These are phyloP conservation scores for Caenorhabditis becei DNA, from an alignment of 2,888 invertebrate species.

Conservation along the genomic window DNA sequence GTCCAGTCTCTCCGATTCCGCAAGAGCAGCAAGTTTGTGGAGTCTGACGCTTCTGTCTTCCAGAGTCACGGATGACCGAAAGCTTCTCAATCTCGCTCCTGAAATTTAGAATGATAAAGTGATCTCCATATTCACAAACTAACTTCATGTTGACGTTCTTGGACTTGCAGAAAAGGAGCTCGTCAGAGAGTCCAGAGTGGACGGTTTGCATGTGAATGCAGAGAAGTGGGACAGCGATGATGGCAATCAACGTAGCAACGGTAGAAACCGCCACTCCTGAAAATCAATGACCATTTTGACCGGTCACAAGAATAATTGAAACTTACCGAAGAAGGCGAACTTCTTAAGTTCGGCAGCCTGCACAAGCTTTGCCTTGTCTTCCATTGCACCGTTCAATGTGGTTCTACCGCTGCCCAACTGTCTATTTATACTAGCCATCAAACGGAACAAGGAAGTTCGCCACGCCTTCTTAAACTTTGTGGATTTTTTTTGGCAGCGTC, in stretches of 20 bases:
- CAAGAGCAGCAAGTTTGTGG: conserved; percentile 61
- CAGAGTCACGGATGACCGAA: conserved; percentile 20
- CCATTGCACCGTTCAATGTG: conserved; percentile 58
- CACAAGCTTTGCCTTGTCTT: conserved; percentile 71
- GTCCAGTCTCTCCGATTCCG: conserved; percentile 62
- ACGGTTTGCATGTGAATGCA: conserved; percentile 75
- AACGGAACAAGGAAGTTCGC: conserved; percentile 48
- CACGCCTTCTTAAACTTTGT: conserved; percentile 63
- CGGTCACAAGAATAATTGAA: not conserved
- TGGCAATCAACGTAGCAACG: conserved; percentile 71
- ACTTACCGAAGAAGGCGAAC: conserved; percentile 79
- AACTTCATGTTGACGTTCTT: conserved; percentile 60
- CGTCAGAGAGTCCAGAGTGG: conserved; percentile 74
- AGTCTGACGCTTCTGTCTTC: conserved; percentile 62
- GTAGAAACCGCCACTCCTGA: conserved; percentile 69
- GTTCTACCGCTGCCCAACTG: conserved; percentile 12
- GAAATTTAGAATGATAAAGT: not conserved
- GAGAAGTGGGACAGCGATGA: conserved; percentile 71
- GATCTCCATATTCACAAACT: not conserved
- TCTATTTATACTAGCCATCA: conserved; percentile 50
- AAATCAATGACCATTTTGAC: conserved; percentile 9
- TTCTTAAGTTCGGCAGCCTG: conserved; percentile 78
- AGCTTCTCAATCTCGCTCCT: conserved; percentile 51
- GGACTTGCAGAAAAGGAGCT: conserved; percentile 74
- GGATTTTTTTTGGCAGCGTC: conserved; percentile 49